Percentiles rank a stretch among this genome's conserved stretches.
Evolutionary conservation across 2,113 vertebrate genomes (phyloP).

Genomic region (Helogale parvula): DNA sequence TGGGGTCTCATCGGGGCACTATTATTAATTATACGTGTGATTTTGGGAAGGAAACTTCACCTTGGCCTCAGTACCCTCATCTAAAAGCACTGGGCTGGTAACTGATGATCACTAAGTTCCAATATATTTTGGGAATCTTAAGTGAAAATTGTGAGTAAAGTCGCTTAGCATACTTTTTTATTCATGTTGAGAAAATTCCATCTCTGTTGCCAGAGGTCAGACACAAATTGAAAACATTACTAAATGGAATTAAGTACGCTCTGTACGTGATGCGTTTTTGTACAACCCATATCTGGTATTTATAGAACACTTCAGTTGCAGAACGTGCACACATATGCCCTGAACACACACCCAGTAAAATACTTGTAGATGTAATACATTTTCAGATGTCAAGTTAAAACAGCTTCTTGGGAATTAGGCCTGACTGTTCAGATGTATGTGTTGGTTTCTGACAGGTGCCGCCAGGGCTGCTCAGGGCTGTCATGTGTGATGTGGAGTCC

Average conservation of each 20-base stretch:
- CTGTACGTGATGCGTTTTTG: slow-evolving; percentile 59
- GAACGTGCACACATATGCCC: slow-evolving; percentile 69
- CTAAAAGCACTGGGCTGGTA: not conserved
- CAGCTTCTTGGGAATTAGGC: slow-evolving; percentile 85
- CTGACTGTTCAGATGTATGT: slow-evolving; percentile 83
- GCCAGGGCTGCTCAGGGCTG: slow-evolving; percentile 86
- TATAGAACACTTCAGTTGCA: slow-evolving; percentile 70
- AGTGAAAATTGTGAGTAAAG: slow-evolving; percentile 45
- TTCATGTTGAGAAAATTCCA: slow-evolving; percentile 54
- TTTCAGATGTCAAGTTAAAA: slow-evolving; percentile 85
- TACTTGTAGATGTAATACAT: slow-evolving; percentile 77
- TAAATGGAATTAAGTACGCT: slow-evolving; percentile 68
- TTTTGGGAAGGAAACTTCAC: not conserved
- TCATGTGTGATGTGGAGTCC: slow-evolving; percentile 85
- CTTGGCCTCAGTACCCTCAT: not conserved
- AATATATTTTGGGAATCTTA: slow-evolving; percentile 5
- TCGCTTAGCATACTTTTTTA: slow-evolving; percentile 11
- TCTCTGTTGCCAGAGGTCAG: slow-evolving; percentile 72
- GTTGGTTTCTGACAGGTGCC: slow-evolving; percentile 86
- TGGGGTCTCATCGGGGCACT: not conserved
- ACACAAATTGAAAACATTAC: slow-evolving; percentile 63
- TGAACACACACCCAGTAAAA: slow-evolving; percentile 69
- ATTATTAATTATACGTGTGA: not conserved
- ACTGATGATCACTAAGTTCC: not conserved
- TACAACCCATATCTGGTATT: slow-evolving; percentile 70